Base-by-base conservation (phyloP, 2,888 invertebrate species). In the Spodoptera picta region DNA sequence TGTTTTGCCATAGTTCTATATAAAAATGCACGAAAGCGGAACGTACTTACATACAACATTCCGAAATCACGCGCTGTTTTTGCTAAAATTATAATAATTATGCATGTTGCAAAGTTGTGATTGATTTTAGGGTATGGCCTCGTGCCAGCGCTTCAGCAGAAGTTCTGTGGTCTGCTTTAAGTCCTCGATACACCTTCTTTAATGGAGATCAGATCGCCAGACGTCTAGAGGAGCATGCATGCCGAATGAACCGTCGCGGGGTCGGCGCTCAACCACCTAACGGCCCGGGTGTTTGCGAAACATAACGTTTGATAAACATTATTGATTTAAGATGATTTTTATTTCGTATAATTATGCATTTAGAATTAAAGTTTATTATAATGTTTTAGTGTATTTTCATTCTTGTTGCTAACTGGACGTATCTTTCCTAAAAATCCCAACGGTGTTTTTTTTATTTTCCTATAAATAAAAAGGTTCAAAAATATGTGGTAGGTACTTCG, bases 241-340 rank as follows among this genome's bases (percentile, higher is more conserved):
- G 97, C 84, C 92, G 97, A 52, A 95, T 97, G 95, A 95, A 96
- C 72, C 92, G 95, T 19, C 93, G 97, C 47, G 97, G 97, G 1
- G 95, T 97, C 57, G 92, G 90, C 1, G 96, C 96, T 0, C 95
- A 97, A 81, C 97, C 97, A 0, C 95, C 96, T 1, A 96, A 95
- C 82, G 97, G 96, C 0, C 96, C 97, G 0, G 96, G 96, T 41
- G 96, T 93, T 83, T 77, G 73, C 11, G 41, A 14, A 52, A 1
- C 4, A 2, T 65, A 31, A 46, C 12, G 45, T 36, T 55, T 63
- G 19, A 36, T 54, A 45, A 5, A 41, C 31, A 47, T 4, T 42
- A 24, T 10, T 23, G 9, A 24, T 60, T 53, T 48, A 53, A 43
- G 27, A 60, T 9, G 7, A 10, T 19, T 48, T 47, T 48, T 46